These are phyloP conservation scores for Toxotes jaculatrix DNA, from an alignment of 2,113 vertebrate genomes.

Conservation along the genomic window DNA sequence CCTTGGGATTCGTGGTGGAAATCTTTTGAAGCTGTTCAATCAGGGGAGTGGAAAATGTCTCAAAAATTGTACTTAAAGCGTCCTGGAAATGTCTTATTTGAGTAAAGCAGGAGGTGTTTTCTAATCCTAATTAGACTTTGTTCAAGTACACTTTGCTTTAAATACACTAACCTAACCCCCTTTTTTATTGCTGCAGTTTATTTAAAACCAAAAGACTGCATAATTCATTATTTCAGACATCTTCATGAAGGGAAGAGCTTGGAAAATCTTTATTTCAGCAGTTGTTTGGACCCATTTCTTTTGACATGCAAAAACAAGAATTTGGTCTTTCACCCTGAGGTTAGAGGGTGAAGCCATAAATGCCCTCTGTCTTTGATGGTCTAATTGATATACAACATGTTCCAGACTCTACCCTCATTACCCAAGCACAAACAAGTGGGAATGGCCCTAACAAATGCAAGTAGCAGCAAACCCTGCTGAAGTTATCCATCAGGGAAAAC, in stretches of 20 bases:
- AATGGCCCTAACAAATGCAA: conserved; percentile 53
- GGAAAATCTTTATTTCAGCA: conserved; percentile 44
- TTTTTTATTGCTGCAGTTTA: background rate
- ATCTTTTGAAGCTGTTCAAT: conserved; percentile 83
- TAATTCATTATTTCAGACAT: conserved; percentile 33
- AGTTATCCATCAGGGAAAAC: conserved; percentile 50
- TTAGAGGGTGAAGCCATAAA: conserved; percentile 80
- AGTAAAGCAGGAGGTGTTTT: conserved; percentile 37
- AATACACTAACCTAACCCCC: background rate
- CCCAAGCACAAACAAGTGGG: conserved; percentile 69
- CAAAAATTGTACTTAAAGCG: conserved; percentile 56
- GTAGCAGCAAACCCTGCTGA: conserved; percentile 49
- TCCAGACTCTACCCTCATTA: conserved; percentile 70
- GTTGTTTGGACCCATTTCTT: conserved; percentile 54
- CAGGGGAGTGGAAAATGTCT: conserved; percentile 74
- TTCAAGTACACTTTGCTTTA: background rate
- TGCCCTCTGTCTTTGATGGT: conserved; percentile 78
- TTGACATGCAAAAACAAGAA: conserved; percentile 79
- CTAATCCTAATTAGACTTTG: conserved; percentile 31
- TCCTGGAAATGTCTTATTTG: conserved; percentile 61
- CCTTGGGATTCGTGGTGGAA: conserved; percentile 73
- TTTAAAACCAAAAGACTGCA: conserved; percentile 26
- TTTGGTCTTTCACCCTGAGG: conserved; percentile 76
- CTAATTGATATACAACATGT: conserved; percentile 83
- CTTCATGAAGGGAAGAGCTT: conserved; percentile 13